These are phyloP conservation scores for Manis pentadactyla DNA, from an alignment of 2,797 vertebrate genomes.

Conservation along the genomic window DNA sequence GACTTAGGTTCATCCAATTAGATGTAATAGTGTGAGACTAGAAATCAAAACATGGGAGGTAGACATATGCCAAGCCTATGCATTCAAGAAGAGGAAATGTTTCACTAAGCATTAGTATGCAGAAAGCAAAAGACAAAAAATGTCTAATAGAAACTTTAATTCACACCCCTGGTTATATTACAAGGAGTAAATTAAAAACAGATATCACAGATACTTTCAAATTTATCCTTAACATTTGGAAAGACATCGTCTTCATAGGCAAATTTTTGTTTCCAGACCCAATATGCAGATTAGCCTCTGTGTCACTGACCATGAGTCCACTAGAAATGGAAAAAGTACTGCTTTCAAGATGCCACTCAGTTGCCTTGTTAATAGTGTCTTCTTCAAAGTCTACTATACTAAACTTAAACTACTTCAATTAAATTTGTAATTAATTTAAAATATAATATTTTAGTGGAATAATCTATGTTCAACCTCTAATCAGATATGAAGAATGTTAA, in stretches of 20 bases:
- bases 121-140: not conserved
- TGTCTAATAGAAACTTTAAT: not conserved
- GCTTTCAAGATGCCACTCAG: not conserved
- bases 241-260: not conserved
- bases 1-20: not conserved
- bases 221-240: not conserved
- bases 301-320: not conserved
- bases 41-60: not conserved
- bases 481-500: not conserved
- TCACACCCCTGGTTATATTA: not conserved
- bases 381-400: not conserved
- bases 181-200: not conserved
- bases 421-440: not conserved
- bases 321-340: not conserved
- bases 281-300: not conserved
- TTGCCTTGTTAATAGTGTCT: fast-evolving
- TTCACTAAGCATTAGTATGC: not conserved
- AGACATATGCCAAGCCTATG: not conserved
- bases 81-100: not conserved
- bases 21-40: not conserved
- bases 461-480: not conserved
- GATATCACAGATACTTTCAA: not conserved
- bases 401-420: not conserved
- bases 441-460: not conserved
- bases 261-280: not conserved